These are phyloP conservation scores for Lepilemur septentrionalis DNA, from an alignment of 2,797 vertebrate species.

Conservation along the genomic window DNA sequence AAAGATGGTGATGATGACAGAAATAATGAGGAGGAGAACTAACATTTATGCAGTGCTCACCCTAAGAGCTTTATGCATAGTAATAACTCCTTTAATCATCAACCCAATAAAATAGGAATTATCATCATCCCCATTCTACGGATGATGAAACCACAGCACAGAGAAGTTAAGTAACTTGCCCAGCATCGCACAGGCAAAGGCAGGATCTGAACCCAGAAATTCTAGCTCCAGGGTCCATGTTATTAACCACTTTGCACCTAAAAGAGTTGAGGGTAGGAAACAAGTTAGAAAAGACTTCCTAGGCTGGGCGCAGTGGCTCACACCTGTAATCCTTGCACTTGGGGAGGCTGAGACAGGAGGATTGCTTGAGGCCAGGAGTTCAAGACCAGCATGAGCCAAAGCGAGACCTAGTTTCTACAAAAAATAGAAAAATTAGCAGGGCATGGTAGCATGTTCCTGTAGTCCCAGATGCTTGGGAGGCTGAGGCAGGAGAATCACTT, in stretches of 20 bases:
- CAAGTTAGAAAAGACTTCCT: not conserved
- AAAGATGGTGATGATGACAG: not conserved
- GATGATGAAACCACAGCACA: not conserved
- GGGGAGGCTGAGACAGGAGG: not conserved
- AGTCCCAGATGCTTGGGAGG: not conserved
- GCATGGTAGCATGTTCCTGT: not conserved
- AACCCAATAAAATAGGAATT: not conserved
- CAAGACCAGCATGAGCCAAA: not conserved
- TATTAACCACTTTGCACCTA: not conserved
- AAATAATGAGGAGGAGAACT: not conserved
- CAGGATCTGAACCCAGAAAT: not conserved
- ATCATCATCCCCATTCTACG: not conserved
- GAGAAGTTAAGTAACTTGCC: not conserved
- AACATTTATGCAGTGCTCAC: not conserved
- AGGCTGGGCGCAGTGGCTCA: not conserved
- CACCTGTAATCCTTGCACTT: not conserved
- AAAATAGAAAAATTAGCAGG: not conserved
- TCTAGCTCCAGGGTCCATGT: not conserved
- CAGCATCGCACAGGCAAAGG: not conserved
- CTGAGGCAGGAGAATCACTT: not conserved
- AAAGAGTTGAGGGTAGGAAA: not conserved
- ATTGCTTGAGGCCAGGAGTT: not conserved
- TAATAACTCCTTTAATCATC: not conserved
- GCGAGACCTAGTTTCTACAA: not conserved
- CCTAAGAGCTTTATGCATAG: not conserved